Evolutionary conservation across 2,113 vertebrate species (phyloP).

Genomic region (Hippocampus mohnikei): DNA sequence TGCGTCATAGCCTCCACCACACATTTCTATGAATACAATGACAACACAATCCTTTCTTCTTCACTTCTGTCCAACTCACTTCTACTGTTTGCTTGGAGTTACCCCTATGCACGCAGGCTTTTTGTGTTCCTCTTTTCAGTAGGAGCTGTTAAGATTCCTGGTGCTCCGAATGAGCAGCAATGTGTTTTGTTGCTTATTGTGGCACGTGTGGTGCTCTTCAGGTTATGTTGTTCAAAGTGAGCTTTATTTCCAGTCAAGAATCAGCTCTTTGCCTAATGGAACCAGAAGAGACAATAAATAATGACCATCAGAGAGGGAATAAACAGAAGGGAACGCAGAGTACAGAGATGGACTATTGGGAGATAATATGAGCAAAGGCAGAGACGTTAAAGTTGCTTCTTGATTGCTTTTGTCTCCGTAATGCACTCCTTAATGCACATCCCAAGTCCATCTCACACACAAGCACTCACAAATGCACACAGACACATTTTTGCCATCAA

Average conservation of each 20-base stretch:
- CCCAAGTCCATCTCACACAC: neutral
- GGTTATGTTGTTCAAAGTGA: neutral
- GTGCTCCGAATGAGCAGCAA: neutral
- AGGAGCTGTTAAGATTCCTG: no score
- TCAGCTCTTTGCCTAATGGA: neutral
- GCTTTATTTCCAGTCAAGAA: conserved; percentile 5
- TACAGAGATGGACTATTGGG: neutral
- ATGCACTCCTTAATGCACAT: conserved; percentile 49
- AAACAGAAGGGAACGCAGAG: neutral
- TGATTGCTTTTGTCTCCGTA: conserved; percentile 27
- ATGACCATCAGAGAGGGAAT: neutral
- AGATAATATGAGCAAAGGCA: neutral
- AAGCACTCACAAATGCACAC: neutral
- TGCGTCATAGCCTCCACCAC: no score
- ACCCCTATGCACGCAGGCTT: neutral
- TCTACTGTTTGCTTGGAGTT: neutral
- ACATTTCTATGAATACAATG: no score
- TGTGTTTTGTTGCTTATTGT: neutral
- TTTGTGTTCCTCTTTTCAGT: neutral
- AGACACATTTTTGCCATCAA: conserved; percentile 10
- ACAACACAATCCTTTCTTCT: no score
- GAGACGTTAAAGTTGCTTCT: conserved; percentile 4
- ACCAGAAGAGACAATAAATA: neutral
- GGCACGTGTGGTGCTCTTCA: neutral
- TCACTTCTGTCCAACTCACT: neutral